A percentile compares a stretch with the other conserved stretches of the same genome.
phyloP scores from a whole-genome alignment of 2,113 vertebrate species.

The Halichoerus grypus region DNA sequence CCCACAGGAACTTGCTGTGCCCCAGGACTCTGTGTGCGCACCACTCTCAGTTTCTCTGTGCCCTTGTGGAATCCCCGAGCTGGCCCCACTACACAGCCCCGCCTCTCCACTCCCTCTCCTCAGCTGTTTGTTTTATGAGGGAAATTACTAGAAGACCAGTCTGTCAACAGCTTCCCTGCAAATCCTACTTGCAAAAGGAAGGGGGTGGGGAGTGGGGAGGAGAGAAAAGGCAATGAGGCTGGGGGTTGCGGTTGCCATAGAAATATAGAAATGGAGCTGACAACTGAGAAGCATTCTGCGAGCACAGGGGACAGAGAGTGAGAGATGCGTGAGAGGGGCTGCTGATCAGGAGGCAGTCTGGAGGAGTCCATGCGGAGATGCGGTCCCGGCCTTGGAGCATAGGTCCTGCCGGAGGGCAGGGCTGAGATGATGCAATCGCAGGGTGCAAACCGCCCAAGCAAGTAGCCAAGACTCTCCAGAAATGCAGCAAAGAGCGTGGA shows the following conservation, averaged over 20 bases:
- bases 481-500: background rate
- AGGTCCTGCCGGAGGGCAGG: background rate
- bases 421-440: background rate
- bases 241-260: slow-evolving; percentile 87
- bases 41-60: background rate
- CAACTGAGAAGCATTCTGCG: slow-evolving; percentile 76
- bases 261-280: slow-evolving; percentile 84
- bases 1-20: background rate
- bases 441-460: background rate
- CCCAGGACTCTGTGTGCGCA: background rate
- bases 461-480: background rate
- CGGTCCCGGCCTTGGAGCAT: fast-evolving
- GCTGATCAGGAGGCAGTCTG: slow-evolving; percentile 40
- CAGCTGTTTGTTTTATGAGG: slow-evolving; percentile 77
- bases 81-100: background rate
- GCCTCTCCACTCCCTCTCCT: slow-evolving; percentile 22
- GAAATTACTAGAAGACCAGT: slow-evolving; percentile 77
- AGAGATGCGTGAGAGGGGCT: slow-evolving; percentile 44
- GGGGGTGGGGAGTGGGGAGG: background rate
- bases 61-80: background rate
- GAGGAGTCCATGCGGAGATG: background rate
- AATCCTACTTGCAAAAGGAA: slow-evolving; percentile 72
- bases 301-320: slow-evolving; percentile 58
- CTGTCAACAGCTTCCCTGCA: slow-evolving; percentile 79
- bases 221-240: slow-evolving; percentile 72